Percentiles rank a stretch among this genome's conserved stretches.
These are phyloP conservation scores for Muntiacus reevesi DNA, from an alignment of 2,113 vertebrate genomes.

Conservation along the genomic window DNA sequence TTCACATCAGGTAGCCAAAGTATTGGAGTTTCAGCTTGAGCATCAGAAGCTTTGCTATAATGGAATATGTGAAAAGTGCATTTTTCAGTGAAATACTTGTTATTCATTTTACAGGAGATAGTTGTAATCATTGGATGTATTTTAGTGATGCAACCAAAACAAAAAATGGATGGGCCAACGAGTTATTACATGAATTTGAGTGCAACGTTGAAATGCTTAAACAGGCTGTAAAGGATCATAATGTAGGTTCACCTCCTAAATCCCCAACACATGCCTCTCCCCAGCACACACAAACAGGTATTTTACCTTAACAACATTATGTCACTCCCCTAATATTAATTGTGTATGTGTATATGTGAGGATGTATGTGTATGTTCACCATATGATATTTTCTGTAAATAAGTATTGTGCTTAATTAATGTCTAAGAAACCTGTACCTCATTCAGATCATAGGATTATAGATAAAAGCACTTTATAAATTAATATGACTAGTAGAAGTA, in stretches of 20 bases:
- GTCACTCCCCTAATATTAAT: neutral
- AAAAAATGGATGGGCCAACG: slow-evolving; percentile 90
- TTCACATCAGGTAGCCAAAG: neutral
- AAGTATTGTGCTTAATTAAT: slow-evolving; percentile 7
- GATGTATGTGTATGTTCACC: neutral
- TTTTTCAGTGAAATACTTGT: slow-evolving; percentile 38
- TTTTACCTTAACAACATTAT: slow-evolving; percentile 41
- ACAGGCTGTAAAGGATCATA: slow-evolving; percentile 87
- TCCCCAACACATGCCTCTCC: slow-evolving; percentile 84
- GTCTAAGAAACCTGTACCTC: neutral
- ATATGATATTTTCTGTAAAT: neutral
- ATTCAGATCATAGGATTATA: neutral
- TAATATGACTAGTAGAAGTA: neutral
- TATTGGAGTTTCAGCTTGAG: neutral
- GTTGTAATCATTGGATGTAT: slow-evolving; percentile 96
- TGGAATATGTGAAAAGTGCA: neutral
- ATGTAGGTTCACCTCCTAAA: slow-evolving; percentile 76
- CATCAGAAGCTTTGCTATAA: neutral
- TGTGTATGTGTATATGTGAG: neutral
- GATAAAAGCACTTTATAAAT: neutral
- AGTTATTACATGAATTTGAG: slow-evolving; percentile 92
- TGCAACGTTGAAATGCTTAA: slow-evolving; percentile 95
- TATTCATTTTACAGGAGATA: slow-evolving; percentile 85
- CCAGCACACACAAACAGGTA: slow-evolving; percentile 83
- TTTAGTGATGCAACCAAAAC: slow-evolving; percentile 95